Evolutionary conservation across 2,113 vertebrate genomes (phyloP), one percentile per base, ranked within the genome.

Genomic region (Plotosus lineatus): DNA sequence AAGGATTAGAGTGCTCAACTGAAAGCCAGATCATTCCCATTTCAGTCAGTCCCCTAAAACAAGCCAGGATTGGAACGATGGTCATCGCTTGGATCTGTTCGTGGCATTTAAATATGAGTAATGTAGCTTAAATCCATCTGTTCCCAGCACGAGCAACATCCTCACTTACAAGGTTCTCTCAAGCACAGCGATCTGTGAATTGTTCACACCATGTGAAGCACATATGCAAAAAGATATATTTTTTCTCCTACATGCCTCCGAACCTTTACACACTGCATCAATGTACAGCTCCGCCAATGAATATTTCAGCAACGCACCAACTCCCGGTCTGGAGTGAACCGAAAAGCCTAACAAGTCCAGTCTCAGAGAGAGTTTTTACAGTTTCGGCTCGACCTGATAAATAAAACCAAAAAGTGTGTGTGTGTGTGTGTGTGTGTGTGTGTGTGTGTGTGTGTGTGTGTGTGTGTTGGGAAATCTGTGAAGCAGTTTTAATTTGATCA

Each of bases 221-320:
- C 74, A 79, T 78, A 85, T 85, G 90, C 82, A 88, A 72, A 40
- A 26, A 60, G 66, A 46, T 69, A 26, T 44, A 44, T 53, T 74
- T 68, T 77, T 56, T 63, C 74, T 65, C 78, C 44, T n/a, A 84
- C 51, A 46, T 48, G 2, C 19, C 26, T n/a, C 48, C 14, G 6
- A 31, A 74, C 50, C 40, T 81, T 78, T 56, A 78, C 79, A 84
- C 79, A 48, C 53, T 23, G 53, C 28, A 66, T 75, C 79, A 56
- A 72, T 74, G 83, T 77, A 58, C 63, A 46, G 58, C 76, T 75
- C 28, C 68, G 38, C 38, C 46, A 63, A 82, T 82, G 61, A 82
- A 82, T 77, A 77, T 82, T 82, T 77, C 63, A 82, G 80, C 26
- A 76, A 61, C 26, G 4, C 23, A 5, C 46, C n/a, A 40, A 69